Evolutionary conservation across 2,113 vertebrate genomes (phyloP).

Genomic region (Chrysemys picta): DNA sequence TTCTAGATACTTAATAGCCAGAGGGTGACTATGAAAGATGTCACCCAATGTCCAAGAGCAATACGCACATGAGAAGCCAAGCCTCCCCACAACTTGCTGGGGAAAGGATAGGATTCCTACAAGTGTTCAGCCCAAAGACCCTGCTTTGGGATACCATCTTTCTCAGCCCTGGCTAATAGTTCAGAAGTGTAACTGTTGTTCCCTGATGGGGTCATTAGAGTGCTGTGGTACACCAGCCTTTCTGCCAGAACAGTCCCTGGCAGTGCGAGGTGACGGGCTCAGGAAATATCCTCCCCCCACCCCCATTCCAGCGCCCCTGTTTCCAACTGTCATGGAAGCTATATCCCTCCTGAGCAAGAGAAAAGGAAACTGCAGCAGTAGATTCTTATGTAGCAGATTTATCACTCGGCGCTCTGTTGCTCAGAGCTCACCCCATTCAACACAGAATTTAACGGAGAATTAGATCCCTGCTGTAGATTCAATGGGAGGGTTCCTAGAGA

Average conservation of each 20-base stretch:
- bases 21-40: not conserved
- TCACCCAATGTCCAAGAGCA: not conserved
- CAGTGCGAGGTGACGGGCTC: no score
- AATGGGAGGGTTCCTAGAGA: not conserved
- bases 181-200: not conserved
- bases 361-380: not conserved
- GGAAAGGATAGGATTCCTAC: no score
- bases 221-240: not conserved
- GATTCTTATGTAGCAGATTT: fast-evolving
- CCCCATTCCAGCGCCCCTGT: not conserved
- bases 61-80: not conserved
- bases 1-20: no score
- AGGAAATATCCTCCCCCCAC: no score
- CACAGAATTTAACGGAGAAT: not conserved
- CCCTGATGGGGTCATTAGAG: not conserved
- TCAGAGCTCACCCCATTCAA: not conserved
- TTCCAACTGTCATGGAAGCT: not conserved
- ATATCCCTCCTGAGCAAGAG: not conserved
- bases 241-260: no score
- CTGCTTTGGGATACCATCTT: not conserved
- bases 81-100: not conserved
- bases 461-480: not conserved
- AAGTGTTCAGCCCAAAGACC: no score
- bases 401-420: not conserved
- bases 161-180: not conserved